These are phyloP conservation scores for Phoxinus dragarum DNA, from an alignment of 2,797 vertebrate genomes.

Conservation along the genomic window DNA sequence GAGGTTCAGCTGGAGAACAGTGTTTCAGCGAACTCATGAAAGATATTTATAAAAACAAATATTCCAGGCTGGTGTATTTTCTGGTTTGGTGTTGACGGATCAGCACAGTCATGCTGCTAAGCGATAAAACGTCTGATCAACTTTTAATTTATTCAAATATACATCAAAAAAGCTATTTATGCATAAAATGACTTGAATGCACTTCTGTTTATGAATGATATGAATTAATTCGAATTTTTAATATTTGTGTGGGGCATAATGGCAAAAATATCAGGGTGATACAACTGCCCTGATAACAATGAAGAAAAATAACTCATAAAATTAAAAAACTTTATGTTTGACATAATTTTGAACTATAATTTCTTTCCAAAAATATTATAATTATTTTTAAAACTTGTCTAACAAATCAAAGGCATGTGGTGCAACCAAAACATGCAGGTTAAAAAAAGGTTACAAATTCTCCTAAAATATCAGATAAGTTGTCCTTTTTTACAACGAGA, in stretches of 20 bases:
- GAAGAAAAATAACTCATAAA: neutral
- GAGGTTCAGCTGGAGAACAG: constrained; percentile 27
- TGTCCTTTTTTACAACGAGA: neutral
- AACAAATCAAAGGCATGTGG: neutral
- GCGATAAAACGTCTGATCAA: neutral
- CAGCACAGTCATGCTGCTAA: neutral
- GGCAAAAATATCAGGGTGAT: neutral
- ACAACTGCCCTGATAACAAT: neutral
- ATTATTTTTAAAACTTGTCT: neutral
- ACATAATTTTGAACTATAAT: neutral
- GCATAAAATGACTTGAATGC: neutral
- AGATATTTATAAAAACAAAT: neutral
- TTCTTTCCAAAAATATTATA: neutral
- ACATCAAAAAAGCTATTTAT: neutral
- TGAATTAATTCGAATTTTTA: neutral
- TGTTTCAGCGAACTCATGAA: constrained; percentile 4
- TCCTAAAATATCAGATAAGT: neutral
- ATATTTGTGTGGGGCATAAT: neutral
- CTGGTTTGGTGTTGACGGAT: constrained; percentile 1
- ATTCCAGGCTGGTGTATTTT: neutral
- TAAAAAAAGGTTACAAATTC: neutral
- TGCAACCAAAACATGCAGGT: neutral
- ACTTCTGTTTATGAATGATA: neutral
- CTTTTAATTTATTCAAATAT: neutral
- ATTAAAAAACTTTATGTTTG: neutral